A percentile compares a stretch with the other conserved stretches of the same genome.
Evolutionary conservation across 2,797 vertebrate genomes (phyloP).

Genomic region (Rallus crepitans): DNA sequence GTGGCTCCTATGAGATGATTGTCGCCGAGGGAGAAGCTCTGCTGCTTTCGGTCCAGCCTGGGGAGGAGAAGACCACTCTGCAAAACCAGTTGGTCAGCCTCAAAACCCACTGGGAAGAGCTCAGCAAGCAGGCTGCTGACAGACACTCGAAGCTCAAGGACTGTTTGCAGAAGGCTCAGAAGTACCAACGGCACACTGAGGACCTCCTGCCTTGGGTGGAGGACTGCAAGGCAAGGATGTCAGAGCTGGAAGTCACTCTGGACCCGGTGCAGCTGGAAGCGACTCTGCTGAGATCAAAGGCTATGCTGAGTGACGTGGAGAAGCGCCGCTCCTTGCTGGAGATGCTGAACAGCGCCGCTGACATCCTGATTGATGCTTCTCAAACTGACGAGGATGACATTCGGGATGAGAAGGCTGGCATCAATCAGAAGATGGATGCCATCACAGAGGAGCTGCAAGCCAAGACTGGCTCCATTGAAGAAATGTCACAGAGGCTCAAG

Average conservation of each 20-base stretch:
- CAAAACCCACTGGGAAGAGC: slow-evolving; percentile 90
- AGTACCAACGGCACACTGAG: slow-evolving; percentile 86
- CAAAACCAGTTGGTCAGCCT: slow-evolving; percentile 87
- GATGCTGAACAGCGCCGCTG: slow-evolving; percentile 89
- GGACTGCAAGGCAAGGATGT: slow-evolving; percentile 85
- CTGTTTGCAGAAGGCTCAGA: slow-evolving; percentile 89
- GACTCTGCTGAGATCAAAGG: slow-evolving; percentile 86
- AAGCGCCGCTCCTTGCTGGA: slow-evolving; percentile 90
- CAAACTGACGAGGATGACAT: slow-evolving; percentile 91
- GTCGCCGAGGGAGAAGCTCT: slow-evolving; percentile 90
- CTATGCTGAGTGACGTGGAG: slow-evolving; percentile 89
- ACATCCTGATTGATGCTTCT: slow-evolving; percentile 91
- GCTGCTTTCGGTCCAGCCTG: slow-evolving; percentile 87
- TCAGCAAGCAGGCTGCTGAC: slow-evolving; percentile 86
- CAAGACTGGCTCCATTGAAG: slow-evolving; percentile 89
- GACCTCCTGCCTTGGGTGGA: slow-evolving; percentile 91
- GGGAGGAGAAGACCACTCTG: slow-evolving; percentile 87
- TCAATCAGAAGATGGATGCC: slow-evolving; percentile 90
- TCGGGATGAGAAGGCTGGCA: slow-evolving; percentile 91
- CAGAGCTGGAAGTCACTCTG: slow-evolving; percentile 85
- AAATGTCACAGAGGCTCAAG: slow-evolving; percentile 91
- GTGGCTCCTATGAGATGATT: slow-evolving; percentile 95
- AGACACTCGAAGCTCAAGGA: slow-evolving; percentile 85
- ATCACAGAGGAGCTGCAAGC: slow-evolving; percentile 89
- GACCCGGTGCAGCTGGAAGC: slow-evolving; percentile 87